Evolutionary conservation across 2,113 vertebrate species (phyloP).

Genomic region (Cricetomys ansorgei): DNA sequence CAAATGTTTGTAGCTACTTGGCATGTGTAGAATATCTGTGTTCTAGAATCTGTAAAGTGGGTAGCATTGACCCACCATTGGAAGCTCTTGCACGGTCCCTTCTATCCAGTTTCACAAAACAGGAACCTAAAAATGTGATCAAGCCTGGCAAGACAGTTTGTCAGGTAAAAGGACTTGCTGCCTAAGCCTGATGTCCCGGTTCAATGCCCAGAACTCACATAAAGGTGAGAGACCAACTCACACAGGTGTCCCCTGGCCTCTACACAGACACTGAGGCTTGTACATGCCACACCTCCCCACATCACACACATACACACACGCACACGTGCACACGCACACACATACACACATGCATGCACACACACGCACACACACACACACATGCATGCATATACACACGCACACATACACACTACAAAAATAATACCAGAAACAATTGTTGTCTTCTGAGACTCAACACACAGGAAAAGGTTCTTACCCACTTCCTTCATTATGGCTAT

Average conservation of each 20-base stretch:
- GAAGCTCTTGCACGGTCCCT: not conserved
- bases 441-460: not conserved
- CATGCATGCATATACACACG: too few species aligned
- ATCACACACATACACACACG: not conserved
- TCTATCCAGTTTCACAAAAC: not conserved
- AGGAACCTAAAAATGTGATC: not conserved
- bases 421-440: not conserved
- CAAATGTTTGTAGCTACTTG: not conserved
- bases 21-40: not conserved
- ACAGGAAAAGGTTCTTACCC: rapidly evolving
- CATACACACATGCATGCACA: too few species aligned
- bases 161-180: not conserved
- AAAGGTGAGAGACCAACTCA: not conserved
- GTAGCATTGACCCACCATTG: not conserved
- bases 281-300: not conserved
- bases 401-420: not conserved
- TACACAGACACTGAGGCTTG: not conserved
- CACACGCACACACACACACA: too few species aligned
- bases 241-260: not conserved
- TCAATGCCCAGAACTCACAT: not conserved
- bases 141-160: not conserved
- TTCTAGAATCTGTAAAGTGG: not conserved
- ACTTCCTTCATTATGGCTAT: too few species aligned
- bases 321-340: not conserved
- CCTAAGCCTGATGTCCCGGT: not conserved